Conservation (phyloP, 2,888 invertebrate species). For the Hofmannophila pseudospretella region DNA sequence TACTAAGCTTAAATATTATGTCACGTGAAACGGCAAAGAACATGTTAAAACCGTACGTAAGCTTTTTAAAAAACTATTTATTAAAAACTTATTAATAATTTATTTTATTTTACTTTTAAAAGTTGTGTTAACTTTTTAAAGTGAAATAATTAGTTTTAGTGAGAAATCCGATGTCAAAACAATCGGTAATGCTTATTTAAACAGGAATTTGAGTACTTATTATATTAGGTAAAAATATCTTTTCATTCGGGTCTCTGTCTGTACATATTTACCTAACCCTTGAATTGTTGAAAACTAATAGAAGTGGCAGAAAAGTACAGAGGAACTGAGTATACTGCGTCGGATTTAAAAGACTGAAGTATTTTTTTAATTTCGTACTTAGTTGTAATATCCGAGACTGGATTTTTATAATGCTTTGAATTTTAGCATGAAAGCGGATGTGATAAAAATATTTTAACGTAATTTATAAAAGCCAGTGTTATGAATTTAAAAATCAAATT, state of each 20-base stretch:
- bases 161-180: slow-evolving; percentile 49
- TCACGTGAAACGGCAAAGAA: slow-evolving; percentile 33
- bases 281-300: slow-evolving; percentile 5
- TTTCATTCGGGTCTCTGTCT: slow-evolving; percentile 24
- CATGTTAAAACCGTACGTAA: slow-evolving; percentile 41
- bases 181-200: slow-evolving; percentile 42
- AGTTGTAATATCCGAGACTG: slow-evolving; percentile 55
- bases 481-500: slow-evolving; percentile 31
- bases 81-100: slow-evolving; percentile 47
- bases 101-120: slow-evolving; percentile 50
- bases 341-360: slow-evolving; percentile 70
- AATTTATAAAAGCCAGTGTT: slow-evolving; percentile 43
- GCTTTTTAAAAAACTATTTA: slow-evolving; percentile 51
- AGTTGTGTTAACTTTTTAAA: slow-evolving; percentile 31
- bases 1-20: slow-evolving; percentile 40
- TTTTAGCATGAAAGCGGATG: slow-evolving; percentile 57
- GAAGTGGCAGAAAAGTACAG: slow-evolving; percentile 17
- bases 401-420: slow-evolving; percentile 51
- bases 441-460: slow-evolving; percentile 69
- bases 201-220: slow-evolving; percentile 35
- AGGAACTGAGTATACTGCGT: slow-evolving; percentile 41
- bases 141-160: slow-evolving; percentile 49
- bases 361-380: slow-evolving; percentile 53
- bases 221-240: no score
- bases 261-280: no score